Evolutionary conservation across 2,797 vertebrate species (phyloP).

Genomic region (Pogoniulus pusillus): DNA sequence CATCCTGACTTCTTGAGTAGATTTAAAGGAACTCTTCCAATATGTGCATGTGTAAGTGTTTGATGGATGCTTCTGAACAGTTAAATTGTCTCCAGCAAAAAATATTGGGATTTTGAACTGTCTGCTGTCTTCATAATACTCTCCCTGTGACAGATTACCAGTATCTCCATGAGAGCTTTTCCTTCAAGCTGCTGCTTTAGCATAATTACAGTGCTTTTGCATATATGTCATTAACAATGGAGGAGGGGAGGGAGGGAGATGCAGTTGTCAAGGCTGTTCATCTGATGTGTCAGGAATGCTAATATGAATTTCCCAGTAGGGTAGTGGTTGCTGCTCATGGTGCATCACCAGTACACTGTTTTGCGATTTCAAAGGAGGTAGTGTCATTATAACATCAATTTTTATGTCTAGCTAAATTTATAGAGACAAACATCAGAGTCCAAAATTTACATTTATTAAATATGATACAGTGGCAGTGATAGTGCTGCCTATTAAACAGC

Average conservation of each 20-base stretch:
- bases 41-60: not conserved
- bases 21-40: not conserved
- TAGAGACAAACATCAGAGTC: not conserved
- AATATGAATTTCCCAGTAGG: not conserved
- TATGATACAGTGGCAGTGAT: not conserved
- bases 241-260: not conserved
- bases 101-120: conserved; percentile 40
- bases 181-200: conserved; percentile 12
- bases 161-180: not conserved
- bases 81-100: conserved; percentile 29
- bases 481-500: not conserved
- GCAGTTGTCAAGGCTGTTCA: not conserved
- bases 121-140: not conserved
- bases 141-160: not conserved
- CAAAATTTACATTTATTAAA: not conserved
- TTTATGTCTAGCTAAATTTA: not conserved
- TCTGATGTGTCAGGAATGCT: not conserved
- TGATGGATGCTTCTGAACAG: conserved; percentile 1
- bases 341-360: not conserved
- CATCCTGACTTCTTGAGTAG: not conserved
- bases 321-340: not conserved
- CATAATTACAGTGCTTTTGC: conserved; percentile 22
- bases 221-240: conserved; percentile 3
- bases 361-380: not conserved
- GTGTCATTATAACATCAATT: not conserved